These are phyloP conservation scores for Trematomus bernacchii DNA, from an alignment of 2,797 vertebrate species.

Conservation along the genomic window DNA sequence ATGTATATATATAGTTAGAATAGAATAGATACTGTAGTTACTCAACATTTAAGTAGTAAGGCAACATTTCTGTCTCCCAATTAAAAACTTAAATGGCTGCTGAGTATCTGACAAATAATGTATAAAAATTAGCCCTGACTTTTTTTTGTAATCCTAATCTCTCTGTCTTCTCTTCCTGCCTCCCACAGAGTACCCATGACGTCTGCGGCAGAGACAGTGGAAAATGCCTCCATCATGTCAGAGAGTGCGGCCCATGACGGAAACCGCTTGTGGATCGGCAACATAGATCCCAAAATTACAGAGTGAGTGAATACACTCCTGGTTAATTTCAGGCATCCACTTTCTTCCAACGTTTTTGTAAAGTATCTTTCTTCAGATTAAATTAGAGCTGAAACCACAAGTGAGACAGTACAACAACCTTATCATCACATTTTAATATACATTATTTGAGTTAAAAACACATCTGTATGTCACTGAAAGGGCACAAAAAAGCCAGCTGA, in stretches of 20 bases:
- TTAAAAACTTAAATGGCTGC: neutral
- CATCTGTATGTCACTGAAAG: constrained; percentile 2
- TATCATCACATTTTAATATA: neutral
- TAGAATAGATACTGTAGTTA: neutral
- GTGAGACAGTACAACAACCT: neutral
- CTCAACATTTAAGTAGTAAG: no score
- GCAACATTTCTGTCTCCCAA: neutral
- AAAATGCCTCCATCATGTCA: constrained; percentile 96
- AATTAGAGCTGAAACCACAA: neutral
- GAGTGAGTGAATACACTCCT: constrained; percentile 87
- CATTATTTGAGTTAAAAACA: neutral
- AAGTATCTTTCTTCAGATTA: neutral
- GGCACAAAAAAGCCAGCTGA: neutral
- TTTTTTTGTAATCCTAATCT: neutral
- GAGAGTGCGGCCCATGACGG: constrained; percentile 94
- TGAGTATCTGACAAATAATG: neutral
- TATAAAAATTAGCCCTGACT: no score
- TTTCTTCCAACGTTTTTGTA: neutral
- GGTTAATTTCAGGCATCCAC: neutral
- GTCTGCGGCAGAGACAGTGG: constrained; percentile 90
- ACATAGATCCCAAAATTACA: constrained; percentile 98
- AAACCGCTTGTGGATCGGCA: constrained; percentile 97
- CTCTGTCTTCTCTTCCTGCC: neutral
- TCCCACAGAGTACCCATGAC: constrained; percentile 89
- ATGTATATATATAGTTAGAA: neutral